Evolutionary conservation across 2,888 invertebrate species (phyloP), one percentile per base, ranked within the genome.

Genomic region (Anarsia innoxiella): DNA sequence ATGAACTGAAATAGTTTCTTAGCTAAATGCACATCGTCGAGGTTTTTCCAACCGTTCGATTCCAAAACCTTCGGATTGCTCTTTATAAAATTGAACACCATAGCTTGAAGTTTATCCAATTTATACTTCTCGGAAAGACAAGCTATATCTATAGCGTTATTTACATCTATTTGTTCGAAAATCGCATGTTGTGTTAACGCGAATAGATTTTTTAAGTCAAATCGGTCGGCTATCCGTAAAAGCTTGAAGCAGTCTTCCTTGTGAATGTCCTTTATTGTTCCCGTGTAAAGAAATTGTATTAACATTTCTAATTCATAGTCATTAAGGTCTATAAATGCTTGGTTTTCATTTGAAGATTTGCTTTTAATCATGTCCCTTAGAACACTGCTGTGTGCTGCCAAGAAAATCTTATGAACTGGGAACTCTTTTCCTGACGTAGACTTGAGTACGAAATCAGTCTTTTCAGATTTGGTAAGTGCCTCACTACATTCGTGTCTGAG

Each of bases 111-210:
- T 14, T 62, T 48, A 0, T 56, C 48, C 25, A 77, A 43, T 23
- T 66, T 57, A 41, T 71, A 76, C 37, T 66, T 73, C 27, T 76
- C 72, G 1, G 80, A 67, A 15, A 77, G 33, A 0, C 65, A 41
- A 16, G 76, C 77, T 39, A 77, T 53, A 11, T 68, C 60, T 8
- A 83, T 50, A 9, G 75, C 80, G 60, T 75, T 83, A 0, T 63
- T 48, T 2, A 68, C 43, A 36, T 55, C 59, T 0, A 82, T 69
- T 16, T 69, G 61, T n/a, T 63, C 51, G 19, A 50, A 48, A 1
- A 79, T 55, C 1, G 59, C 56, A 44, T 56, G 48, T 32, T 76
- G 63, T 0, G 58, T 52, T 5, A 79, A 44, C 8, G 53, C 39
- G 31, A 64, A 60, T 25, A 83, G 45, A 25, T 62, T 63, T 5